Evolutionary conservation across 2,113 vertebrate species (phyloP).

Genomic region (Nanorana parkeri): DNA sequence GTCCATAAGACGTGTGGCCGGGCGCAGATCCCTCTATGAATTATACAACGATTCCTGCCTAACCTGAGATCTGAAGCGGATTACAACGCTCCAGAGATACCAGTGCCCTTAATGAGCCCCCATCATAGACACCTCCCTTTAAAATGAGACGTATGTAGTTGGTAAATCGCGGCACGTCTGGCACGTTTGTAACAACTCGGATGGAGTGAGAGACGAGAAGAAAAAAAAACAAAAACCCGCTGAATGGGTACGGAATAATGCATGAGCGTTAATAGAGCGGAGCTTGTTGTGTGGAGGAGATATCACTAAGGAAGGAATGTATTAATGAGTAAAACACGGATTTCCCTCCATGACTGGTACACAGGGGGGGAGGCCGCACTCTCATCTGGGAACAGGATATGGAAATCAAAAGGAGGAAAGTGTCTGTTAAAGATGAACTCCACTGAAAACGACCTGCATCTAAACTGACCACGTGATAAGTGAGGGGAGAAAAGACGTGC

Average conservation of each 20-base stretch:
- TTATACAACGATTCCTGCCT: too few relatives aligned
- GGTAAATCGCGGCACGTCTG: neutral
- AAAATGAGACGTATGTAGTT: too few relatives aligned
- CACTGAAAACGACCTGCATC: too few relatives aligned
- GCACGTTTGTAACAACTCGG: neutral
- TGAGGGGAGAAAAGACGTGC: too few relatives aligned
- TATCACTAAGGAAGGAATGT: neutral
- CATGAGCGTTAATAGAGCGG: neutral
- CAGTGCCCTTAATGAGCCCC: neutral
- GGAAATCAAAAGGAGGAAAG: too few relatives aligned
- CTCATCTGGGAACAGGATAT: too few relatives aligned
- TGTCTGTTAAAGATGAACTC: too few relatives aligned
- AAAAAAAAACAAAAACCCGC: too few relatives aligned
- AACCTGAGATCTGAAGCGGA: neutral
- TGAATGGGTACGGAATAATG: slow-evolving; percentile 1
- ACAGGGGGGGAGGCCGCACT: neutral
- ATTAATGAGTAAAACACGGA: neutral
- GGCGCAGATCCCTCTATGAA: too few relatives aligned
- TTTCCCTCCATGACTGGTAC: neutral
- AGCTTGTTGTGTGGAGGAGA: neutral
- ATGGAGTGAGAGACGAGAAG: neutral
- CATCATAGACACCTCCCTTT: neutral
- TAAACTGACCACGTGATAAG: too few relatives aligned
- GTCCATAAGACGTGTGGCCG: too few relatives aligned
- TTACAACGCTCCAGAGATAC: neutral